Base-by-base conservation (phyloP, 2,888 invertebrate species). In the Cheilosia vernalis region DNA sequence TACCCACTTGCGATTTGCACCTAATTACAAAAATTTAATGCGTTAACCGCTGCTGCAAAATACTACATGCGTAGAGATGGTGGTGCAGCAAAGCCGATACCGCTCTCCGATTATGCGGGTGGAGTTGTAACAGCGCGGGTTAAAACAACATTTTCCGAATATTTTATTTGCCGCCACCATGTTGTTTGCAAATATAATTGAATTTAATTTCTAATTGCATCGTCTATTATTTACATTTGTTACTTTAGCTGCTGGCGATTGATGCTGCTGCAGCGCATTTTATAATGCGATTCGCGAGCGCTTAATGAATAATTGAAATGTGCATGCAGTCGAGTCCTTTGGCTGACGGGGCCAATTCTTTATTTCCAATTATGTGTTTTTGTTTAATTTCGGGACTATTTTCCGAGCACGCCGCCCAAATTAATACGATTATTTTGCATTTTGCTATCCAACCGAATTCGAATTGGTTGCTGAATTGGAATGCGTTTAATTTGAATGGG, bases 191-290 rank as follows among this genome's bases (percentile, higher is more conserved):
- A 30, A 40, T 58, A 40, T 64, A 77, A 82, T 77, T 70, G 49
- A 70, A 70, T 70, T 70, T 44, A 66, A 82, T 77, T 82, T 76
- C 66, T 60, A 76, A 82, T 76, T 77, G 17, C 51, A 37, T 40
- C 21, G 10, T 61, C 33, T 72, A 60, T 76, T 58, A 76, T 74
- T 69, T 63, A 61, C 51, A 19, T 21, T 60, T 67, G 42, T 42
- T 66, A 42, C 55, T 56, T 44, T 7, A n/a, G 15, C 30, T 27
- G 17, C 0, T 33, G 44, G 24, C 6, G 0, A 4, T 13, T 7
- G 33, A 33, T 10, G 33, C 10, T 30, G 10, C 2, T 2, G 3
- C 33, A 10, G 49, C 19, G 19, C 19, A 17, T 17, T 17, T 44
- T 17, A 49, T 21, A 10, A 33, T 47, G n/a, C 24, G 6, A 6